Evolutionary conservation across 2,888 invertebrate species (phyloP).

Genomic region (Palloptera scutellata): DNA sequence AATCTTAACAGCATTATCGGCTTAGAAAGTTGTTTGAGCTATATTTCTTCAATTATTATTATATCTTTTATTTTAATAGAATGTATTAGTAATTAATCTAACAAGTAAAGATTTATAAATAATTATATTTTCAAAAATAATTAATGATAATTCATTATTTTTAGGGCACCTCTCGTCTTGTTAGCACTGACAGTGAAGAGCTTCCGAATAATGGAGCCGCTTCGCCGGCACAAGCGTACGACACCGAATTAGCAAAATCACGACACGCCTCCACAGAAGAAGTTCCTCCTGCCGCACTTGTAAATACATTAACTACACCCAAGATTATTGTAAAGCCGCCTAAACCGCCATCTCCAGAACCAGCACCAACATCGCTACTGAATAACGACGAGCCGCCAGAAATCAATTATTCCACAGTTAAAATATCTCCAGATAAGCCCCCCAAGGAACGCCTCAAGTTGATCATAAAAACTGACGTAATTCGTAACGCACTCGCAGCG

Average conservation of each 20-base stretch:
- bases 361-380: slow-evolving; percentile 27
- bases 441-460: slow-evolving; percentile 67
- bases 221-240: slow-evolving; percentile 52
- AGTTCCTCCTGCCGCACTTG: slow-evolving; percentile 41
- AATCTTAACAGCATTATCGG: too few species aligned
- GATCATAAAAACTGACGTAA: slow-evolving; percentile 63
- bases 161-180: slow-evolving; percentile 71
- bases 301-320: slow-evolving; percentile 45
- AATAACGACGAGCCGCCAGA: slow-evolving; percentile 57
- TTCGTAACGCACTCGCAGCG: slow-evolving; percentile 60
- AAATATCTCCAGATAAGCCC: slow-evolving; percentile 63
- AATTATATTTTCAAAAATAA: neutral
- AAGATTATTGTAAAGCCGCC: slow-evolving; percentile 55
- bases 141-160: slow-evolving; percentile 12
- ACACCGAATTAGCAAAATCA: slow-evolving; percentile 42
- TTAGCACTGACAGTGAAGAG: slow-evolving; percentile 72
- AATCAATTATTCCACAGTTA: slow-evolving; percentile 62
- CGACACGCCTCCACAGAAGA: slow-evolving; percentile 42
- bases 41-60: neutral
- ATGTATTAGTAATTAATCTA: neutral
- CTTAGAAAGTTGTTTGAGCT: neutral
- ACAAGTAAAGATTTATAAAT: too few species aligned
- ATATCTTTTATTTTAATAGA: neutral
- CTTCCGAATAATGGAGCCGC: slow-evolving; percentile 67
- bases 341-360: slow-evolving; percentile 46